These are phyloP conservation scores for Ptychobarbus kaznakovi DNA, from an alignment of 2,797 vertebrate genomes.

Conservation along the genomic window DNA sequence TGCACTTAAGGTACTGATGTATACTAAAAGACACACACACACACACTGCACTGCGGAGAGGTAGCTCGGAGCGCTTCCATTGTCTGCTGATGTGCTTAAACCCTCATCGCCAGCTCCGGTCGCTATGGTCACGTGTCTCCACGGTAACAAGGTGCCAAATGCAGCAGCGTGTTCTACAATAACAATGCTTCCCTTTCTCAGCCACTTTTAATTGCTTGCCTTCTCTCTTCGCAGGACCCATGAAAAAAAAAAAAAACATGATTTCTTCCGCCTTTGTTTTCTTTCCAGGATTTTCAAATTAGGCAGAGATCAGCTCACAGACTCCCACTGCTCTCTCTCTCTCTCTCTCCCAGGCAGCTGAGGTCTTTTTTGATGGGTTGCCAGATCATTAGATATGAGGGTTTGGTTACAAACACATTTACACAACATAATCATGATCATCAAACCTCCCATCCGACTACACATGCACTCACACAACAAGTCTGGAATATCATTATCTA, in stretches of 20 bases:
- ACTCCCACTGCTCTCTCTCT: conserved; percentile 69
- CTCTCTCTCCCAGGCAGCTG: conserved; percentile 59
- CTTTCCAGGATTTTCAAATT: conserved; percentile 72
- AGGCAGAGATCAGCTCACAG: conserved; percentile 64
- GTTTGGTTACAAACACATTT: conserved; percentile 76
- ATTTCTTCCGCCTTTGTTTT: conserved; percentile 71
- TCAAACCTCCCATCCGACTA: conserved; percentile 57
- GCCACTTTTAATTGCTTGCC: conserved; percentile 71
- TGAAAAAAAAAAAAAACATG: conserved; percentile 60
- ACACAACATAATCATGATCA: conserved; percentile 71
- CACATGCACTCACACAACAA: conserved; percentile 56
- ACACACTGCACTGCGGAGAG: conserved; percentile 38
- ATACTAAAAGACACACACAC: conserved; percentile 22
- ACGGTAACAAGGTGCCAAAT: conserved; percentile 61
- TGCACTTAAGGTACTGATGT: conserved; percentile 31
- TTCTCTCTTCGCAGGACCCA: conserved; percentile 69
- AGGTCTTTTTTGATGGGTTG: conserved; percentile 68
- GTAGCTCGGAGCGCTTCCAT: conserved; percentile 39
- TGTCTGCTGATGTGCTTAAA: conserved; percentile 60
- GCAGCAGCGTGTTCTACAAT: conserved; percentile 37
- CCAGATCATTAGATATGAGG: conserved; percentile 74
- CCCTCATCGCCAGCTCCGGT: conserved; percentile 50
- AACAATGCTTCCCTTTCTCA: conserved; percentile 61
- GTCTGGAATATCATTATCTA: conserved; percentile 51
- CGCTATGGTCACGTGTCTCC: conserved; percentile 62